phyloP scores from a whole-genome alignment of 2,113 vertebrate genomes.

The Bambusicola thoracicus region DNA sequence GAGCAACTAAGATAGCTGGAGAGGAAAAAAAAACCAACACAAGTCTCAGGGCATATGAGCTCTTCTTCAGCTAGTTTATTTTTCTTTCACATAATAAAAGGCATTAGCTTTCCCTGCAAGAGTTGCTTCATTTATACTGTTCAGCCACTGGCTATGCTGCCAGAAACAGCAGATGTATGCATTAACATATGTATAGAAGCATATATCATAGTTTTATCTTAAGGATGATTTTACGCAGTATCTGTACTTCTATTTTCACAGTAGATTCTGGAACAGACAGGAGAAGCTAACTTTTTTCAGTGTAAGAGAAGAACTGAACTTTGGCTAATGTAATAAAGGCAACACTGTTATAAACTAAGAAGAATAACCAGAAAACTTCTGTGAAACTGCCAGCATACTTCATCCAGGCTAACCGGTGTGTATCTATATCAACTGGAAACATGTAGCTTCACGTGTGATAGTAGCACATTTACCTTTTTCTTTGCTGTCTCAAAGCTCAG shows the following conservation, averaged over 20 bases:
- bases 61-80: slow-evolving; percentile 44
- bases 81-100: slow-evolving; percentile 37
- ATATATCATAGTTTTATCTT: not conserved
- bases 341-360: not conserved
- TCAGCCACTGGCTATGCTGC: not conserved
- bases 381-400: not conserved
- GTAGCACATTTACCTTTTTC: not conserved
- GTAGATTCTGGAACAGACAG: not conserved
- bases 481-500: not conserved
- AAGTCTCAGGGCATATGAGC: not conserved
- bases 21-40: not conserved
- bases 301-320: not conserved
- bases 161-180: slow-evolving; percentile 36
- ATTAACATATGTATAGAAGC: not conserved
- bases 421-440: not conserved
- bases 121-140: not conserved
- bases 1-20: not conserved
- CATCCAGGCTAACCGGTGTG: not conserved
- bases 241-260: not conserved
- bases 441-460: not conserved
- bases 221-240: not conserved
- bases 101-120: slow-evolving; percentile 24
- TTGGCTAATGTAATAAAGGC: not conserved
- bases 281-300: not conserved
- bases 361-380: not conserved